Evolutionary conservation across 2,113 vertebrate genomes (phyloP).

Genomic region (Proteles cristata): DNA sequence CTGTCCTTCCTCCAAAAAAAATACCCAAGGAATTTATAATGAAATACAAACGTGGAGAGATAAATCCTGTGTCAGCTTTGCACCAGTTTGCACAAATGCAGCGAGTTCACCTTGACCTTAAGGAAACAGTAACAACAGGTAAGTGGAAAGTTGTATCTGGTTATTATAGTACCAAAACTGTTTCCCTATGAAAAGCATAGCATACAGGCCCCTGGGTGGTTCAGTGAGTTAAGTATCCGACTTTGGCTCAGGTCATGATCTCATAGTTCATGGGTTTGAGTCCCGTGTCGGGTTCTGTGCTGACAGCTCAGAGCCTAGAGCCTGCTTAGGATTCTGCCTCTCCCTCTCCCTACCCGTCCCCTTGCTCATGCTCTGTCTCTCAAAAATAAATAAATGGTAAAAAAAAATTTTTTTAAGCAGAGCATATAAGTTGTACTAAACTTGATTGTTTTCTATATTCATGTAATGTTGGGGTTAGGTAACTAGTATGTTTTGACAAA

Average conservation of each 20-base stretch:
- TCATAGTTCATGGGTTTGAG: too few relatives aligned
- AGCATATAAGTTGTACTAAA: background rate
- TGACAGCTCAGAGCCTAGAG: too few relatives aligned
- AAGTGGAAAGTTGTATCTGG: slow-evolving; percentile 57
- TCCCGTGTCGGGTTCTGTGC: too few relatives aligned
- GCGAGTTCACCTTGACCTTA: slow-evolving; percentile 89
- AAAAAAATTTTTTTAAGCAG: background rate
- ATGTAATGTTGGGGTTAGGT: background rate
- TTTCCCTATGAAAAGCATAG: background rate
- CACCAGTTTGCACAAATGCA: slow-evolving; percentile 89
- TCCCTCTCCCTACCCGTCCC: too few relatives aligned
- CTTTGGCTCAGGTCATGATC: too few relatives aligned
- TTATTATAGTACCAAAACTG: background rate
- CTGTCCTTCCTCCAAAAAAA: slow-evolving; percentile 72
- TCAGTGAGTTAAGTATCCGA: too few relatives aligned
- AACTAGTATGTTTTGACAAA: background rate
- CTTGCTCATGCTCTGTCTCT: too few relatives aligned
- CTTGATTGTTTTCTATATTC: background rate
- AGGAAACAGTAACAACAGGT: slow-evolving; percentile 93
- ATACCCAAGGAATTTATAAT: slow-evolving; percentile 84
- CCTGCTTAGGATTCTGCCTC: too few relatives aligned
- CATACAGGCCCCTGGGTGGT: too few relatives aligned
- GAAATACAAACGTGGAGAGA: slow-evolving; percentile 86
- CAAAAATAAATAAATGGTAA: too few relatives aligned
- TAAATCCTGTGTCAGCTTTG: slow-evolving; percentile 91